Conservation (phyloP, 1,140 invertebrate genomes). For the Drosophila mauritiana region DNA sequence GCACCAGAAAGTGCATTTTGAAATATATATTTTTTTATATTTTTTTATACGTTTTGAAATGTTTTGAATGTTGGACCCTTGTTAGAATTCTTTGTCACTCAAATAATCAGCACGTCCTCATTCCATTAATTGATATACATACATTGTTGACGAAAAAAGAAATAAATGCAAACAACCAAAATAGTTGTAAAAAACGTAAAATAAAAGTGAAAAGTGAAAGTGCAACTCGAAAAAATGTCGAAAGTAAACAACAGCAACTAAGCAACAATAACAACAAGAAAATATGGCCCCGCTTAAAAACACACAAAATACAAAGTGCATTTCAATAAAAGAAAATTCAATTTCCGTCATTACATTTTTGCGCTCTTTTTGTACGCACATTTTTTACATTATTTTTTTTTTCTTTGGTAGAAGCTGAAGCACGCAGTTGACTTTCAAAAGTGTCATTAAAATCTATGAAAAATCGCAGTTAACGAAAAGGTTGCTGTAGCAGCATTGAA, state of each 20-base stretch:
- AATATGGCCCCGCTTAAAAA: background rate
- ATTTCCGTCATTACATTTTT: slow-evolving; percentile 25
- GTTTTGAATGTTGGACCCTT: background rate
- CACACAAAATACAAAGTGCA: slow-evolving; percentile 34
- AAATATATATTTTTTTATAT: background rate
- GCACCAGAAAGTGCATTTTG: slow-evolving; percentile 12
- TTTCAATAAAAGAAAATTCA: slow-evolving; percentile 46
- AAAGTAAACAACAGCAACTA: slow-evolving; percentile 33
- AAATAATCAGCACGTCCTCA: background rate
- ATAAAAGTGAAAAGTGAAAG: slow-evolving; percentile 81
- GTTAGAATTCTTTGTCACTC: background rate
- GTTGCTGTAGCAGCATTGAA: slow-evolving; percentile 39
- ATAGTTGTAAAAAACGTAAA: slow-evolving; percentile 34
- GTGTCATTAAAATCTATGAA: slow-evolving; percentile 66
- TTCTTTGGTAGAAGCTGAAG: slow-evolving; percentile 45
- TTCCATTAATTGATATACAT: slow-evolving; percentile 49
- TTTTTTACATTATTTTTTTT: slow-evolving; percentile 35
- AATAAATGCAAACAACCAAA: slow-evolving; percentile 30
- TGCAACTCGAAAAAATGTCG: slow-evolving; percentile 57
- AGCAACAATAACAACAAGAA: slow-evolving; percentile 39
- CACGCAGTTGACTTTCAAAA: slow-evolving; percentile 71
- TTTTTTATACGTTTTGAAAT: slow-evolving; percentile 3
- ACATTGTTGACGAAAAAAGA: slow-evolving; percentile 11
- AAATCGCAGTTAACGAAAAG: slow-evolving; percentile 29
- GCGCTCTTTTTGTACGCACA: slow-evolving; percentile 19